These are phyloP conservation scores for Mechanitis mazaeus DNA, from an alignment of 2,888 invertebrate genomes.

Conservation along the genomic window DNA sequence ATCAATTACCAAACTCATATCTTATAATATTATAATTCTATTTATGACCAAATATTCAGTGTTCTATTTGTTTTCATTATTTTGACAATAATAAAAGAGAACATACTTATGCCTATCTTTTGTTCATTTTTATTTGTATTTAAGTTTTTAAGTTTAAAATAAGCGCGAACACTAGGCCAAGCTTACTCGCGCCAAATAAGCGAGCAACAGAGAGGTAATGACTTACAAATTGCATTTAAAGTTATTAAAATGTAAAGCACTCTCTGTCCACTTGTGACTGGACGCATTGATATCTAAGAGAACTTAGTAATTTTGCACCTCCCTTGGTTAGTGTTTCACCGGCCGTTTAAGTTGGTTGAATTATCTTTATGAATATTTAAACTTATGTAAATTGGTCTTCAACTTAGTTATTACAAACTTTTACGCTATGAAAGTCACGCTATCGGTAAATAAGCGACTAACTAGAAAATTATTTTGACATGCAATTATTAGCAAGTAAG, in stretches of 20 bases:
- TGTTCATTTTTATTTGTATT: neutral
- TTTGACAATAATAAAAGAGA: neutral
- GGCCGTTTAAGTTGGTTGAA: neutral
- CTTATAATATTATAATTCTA: too few species aligned
- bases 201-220: constrained; percentile 20
- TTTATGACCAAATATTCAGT: neutral
- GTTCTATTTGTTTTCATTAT: neutral
- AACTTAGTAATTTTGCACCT: neutral
- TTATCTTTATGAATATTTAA: neutral
- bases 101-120: neutral
- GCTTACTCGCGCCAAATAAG: constrained; percentile 4
- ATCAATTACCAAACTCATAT: too few species aligned
- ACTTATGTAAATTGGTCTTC: neutral
- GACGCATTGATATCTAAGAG: constrained; percentile 12
- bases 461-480: neutral
- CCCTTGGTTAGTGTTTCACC: neutral
- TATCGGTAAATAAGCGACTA: neutral
- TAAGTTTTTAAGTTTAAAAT: neutral
- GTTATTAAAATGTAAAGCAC: constrained; percentile 25
- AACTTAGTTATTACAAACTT: neutral
- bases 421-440: neutral
- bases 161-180: neutral
- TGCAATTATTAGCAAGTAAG: neutral
- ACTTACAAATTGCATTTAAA: constrained; percentile 25
- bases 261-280: constrained; percentile 10